phyloP scores from a whole-genome alignment of 2,888 invertebrate species.

The Omphaloscelis lunosa region DNA sequence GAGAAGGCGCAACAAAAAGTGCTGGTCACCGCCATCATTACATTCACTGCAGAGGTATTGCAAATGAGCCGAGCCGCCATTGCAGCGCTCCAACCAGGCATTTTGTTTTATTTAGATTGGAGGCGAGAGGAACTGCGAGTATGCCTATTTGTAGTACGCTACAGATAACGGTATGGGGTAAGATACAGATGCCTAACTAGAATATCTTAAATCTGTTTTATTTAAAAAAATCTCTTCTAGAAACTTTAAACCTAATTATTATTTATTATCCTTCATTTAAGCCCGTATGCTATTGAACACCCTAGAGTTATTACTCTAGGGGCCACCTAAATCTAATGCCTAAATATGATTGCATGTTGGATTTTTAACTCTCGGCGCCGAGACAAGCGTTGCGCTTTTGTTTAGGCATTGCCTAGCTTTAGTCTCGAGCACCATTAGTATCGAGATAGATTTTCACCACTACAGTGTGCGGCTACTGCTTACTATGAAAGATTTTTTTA shows the following conservation, averaged over 20 bases:
- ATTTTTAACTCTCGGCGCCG: background rate
- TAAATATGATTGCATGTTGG: background rate
- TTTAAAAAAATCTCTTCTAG: background rate
- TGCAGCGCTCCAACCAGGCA: background rate
- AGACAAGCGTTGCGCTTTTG: background rate
- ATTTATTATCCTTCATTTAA: background rate
- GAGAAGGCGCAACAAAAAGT: conserved; percentile 23
- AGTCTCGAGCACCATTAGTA: background rate
- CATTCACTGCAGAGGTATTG: conserved; percentile 15
- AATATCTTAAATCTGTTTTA: background rate
- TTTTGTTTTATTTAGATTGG: conserved; percentile 11
- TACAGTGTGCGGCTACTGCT: background rate
- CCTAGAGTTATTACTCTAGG: no score
- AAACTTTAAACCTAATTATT: background rate
- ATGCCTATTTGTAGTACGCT: background rate
- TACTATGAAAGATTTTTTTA: no score
- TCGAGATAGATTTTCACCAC: no score
- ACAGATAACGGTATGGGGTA: no score
- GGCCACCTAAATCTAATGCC: background rate
- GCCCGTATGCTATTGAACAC: no score
- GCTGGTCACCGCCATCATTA: conserved; percentile 46
- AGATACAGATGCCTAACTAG: background rate
- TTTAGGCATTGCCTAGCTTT: background rate
- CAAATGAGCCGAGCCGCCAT: conserved; percentile 31
- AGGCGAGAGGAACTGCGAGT: background rate